These are phyloP conservation scores for Alligator mississippiensis DNA, from an alignment of 2,113 vertebrate species.

Conservation along the genomic window DNA sequence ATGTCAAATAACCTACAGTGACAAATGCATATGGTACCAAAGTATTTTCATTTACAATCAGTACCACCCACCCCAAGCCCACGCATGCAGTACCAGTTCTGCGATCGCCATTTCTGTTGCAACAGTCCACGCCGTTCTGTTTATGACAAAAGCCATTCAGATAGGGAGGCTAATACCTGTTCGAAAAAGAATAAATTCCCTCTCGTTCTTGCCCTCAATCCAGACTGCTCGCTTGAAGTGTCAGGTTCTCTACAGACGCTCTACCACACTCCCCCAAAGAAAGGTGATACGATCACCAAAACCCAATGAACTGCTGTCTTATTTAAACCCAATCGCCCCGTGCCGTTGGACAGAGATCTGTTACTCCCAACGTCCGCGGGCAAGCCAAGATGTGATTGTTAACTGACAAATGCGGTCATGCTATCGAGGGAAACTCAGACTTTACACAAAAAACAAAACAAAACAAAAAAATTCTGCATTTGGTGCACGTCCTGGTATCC, in stretches of 20 bases:
- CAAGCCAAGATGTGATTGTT: neutral
- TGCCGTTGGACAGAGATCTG: neutral
- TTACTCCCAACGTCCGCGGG: neutral
- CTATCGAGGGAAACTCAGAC: constrained; percentile 38
- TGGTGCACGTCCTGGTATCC: constrained; percentile 15
- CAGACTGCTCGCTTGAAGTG: constrained; percentile 25
- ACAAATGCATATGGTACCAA: neutral
- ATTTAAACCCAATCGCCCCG: neutral
- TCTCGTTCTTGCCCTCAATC: constrained; percentile 30
- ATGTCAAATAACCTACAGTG: neutral
- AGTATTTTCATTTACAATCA: neutral
- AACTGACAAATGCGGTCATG: constrained; percentile 20
- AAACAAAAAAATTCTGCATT: constrained; percentile 29
- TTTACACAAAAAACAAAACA: neutral
- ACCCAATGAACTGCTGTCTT: neutral
- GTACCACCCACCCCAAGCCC: neutral
- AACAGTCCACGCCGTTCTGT: neutral
- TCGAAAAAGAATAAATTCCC: constrained; percentile 36
- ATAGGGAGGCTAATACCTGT: constrained; percentile 59
- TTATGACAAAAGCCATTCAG: constrained; percentile 36
- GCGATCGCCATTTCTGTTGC: neutral
- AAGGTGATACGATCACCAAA: neutral
- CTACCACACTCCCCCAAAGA: constrained; percentile 18
- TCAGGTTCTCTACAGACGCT: constrained; percentile 27
- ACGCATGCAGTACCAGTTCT: neutral